Evolutionary conservation across 2,113 vertebrate species (phyloP).

Genomic region (Struthidea cinerea): DNA sequence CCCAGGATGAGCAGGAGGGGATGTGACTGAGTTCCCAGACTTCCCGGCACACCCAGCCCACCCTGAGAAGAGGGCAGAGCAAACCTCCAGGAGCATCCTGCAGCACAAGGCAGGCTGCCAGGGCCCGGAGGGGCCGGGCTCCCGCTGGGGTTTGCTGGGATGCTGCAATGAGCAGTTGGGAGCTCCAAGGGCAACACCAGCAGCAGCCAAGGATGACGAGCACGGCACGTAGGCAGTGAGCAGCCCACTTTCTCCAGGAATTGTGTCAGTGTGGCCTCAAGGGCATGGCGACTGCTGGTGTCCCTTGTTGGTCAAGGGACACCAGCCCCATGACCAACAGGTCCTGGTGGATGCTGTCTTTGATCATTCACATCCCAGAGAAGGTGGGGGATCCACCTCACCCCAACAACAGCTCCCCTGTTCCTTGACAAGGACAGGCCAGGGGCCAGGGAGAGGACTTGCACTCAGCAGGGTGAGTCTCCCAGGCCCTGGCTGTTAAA

Average conservation of each 20-base stretch:
- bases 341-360: background rate
- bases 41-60: background rate
- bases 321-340: rapidly evolving
- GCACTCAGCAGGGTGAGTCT: background rate
- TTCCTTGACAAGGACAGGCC: rapidly evolving
- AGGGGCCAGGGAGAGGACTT: background rate
- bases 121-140: rapidly evolving
- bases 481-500: background rate
- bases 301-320: no score
- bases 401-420: background rate
- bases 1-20: background rate
- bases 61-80: background rate
- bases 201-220: background rate
- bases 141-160: rapidly evolving
- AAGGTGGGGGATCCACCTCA: background rate
- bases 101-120: background rate
- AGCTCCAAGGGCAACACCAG: background rate
- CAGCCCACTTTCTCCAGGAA: background rate
- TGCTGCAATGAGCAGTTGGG: background rate
- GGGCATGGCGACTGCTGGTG: rapidly evolving
- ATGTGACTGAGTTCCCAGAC: rapidly evolving
- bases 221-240: rapidly evolving
- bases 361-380: background rate
- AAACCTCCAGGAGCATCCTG: background rate
- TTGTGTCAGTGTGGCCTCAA: background rate